These are phyloP conservation scores for Pterocles burchelli DNA, from an alignment of 2,113 vertebrate species.

Conservation along the genomic window DNA sequence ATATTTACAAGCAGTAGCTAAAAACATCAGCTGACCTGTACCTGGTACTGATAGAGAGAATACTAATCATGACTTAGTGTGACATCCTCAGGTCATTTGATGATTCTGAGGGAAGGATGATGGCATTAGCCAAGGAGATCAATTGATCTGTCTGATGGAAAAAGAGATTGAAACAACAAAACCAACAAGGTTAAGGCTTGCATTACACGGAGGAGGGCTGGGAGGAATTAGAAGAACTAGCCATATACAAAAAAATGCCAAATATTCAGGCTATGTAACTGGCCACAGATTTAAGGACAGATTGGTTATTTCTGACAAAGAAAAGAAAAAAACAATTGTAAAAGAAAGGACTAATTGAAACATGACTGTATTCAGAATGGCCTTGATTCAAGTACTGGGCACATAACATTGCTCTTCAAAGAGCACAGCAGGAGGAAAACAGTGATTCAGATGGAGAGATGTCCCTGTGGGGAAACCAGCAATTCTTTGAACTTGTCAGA, in stretches of 20 bases:
- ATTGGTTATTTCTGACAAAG: not conserved
- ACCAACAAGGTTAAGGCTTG: not conserved
- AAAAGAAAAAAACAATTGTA: not conserved
- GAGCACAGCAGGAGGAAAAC: not conserved
- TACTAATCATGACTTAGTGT: not conserved
- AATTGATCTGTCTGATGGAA: not conserved
- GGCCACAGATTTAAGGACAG: not conserved
- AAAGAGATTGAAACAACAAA: not conserved
- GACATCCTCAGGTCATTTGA: not conserved
- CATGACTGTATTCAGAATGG: not conserved
- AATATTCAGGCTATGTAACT: not conserved
- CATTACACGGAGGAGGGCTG: not conserved
- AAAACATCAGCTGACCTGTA: not conserved
- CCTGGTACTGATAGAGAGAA: not conserved
- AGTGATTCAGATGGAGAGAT: not conserved
- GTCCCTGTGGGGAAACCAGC: not conserved
- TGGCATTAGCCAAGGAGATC: not conserved
- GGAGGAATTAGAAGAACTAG: not conserved
- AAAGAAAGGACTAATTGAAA: not conserved
- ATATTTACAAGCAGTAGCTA: not conserved
- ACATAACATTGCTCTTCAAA: not conserved
- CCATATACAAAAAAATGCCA: not conserved
- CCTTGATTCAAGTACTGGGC: not conserved
- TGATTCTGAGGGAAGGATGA: not conserved
- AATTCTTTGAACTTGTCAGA: constrained; percentile 18